A percentile compares a stretch with the other conserved stretches of the same genome.
Conservation (phyloP, 2,888 invertebrate species). For the Allacma fusca region DNA sequence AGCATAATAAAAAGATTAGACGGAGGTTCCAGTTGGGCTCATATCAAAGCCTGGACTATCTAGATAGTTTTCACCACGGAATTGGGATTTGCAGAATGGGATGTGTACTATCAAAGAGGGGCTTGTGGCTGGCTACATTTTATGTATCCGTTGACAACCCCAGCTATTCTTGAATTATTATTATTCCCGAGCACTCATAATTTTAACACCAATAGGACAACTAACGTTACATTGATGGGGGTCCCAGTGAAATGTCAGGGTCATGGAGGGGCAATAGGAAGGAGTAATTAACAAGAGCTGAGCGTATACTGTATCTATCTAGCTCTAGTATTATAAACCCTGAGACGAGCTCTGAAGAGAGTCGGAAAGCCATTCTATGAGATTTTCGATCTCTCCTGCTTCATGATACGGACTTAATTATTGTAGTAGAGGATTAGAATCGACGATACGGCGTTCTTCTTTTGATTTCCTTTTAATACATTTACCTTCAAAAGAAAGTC, state of each 20-base stretch:
- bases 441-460: not conserved
- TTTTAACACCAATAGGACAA: too few relatives aligned
- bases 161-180: too few relatives aligned
- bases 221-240: too few relatives aligned
- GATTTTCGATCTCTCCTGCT: not conserved
- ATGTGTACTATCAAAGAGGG: too few relatives aligned
- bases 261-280: not conserved
- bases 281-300: not conserved
- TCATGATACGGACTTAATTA: constrained; percentile 3
- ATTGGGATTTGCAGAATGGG: too few relatives aligned
- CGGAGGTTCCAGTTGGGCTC: too few relatives aligned
- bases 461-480: constrained; percentile 2
- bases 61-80: too few relatives aligned
- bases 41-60: too few relatives aligned
- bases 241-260: not conserved
- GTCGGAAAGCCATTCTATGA: not conserved
- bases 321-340: not conserved
- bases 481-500: constrained; percentile 13
- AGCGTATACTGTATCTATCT: not conserved
- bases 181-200: too few relatives aligned
- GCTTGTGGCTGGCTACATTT: too few relatives aligned
- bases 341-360: not conserved
- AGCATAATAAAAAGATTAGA: too few relatives aligned
- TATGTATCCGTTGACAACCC: too few relatives aligned
- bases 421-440: constrained; percentile 12